Conservation (phyloP, 2,113 vertebrate species). For the Cynocephalus volans region DNA sequence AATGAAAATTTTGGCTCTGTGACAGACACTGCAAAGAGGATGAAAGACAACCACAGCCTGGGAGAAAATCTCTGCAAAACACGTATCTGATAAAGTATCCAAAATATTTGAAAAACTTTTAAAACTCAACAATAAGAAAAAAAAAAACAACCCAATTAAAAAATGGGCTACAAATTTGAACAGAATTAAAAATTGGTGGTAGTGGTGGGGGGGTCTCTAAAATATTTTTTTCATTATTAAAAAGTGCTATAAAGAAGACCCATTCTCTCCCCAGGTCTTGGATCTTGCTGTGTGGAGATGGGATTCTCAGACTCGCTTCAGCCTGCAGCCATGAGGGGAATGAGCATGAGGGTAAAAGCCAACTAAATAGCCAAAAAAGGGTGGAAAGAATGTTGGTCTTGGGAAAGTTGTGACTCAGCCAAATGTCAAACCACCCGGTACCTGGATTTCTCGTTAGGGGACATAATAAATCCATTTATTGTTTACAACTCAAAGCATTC, state of each 20-base stretch:
- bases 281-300: neutral
- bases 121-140: neutral
- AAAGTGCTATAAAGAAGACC: neutral
- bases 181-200: neutral
- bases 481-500: neutral
- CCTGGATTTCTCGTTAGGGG: neutral
- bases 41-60: neutral
- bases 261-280: neutral
- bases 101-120: neutral
- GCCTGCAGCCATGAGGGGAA: neutral
- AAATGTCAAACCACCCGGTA: neutral
- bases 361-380: neutral
- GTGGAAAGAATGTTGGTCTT: neutral
- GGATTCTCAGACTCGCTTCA: neutral
- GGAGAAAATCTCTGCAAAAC: neutral
- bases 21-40: neutral
- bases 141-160: neutral
- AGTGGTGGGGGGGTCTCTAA: neutral
- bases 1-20: neutral
- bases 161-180: neutral
- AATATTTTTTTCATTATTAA: neutral
- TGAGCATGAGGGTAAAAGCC: neutral
- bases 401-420: neutral
- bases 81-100: neutral
- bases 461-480: neutral